Evolutionary conservation across 2,797 vertebrate species (phyloP).

Genomic region (Gadopsis marmoratus): DNA sequence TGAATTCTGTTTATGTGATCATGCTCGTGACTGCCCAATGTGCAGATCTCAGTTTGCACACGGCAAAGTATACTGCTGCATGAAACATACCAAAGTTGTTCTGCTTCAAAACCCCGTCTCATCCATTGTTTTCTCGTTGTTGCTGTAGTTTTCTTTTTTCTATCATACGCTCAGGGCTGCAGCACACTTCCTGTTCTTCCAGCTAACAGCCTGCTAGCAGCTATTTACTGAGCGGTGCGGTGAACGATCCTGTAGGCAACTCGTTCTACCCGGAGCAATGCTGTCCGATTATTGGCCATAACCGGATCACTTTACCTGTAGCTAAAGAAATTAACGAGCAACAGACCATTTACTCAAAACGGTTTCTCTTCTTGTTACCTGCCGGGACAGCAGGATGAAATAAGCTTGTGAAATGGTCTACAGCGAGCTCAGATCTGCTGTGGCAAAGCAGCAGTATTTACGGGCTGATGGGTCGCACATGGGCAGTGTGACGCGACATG

Average conservation of each 20-base stretch:
- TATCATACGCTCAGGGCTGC: not conserved
- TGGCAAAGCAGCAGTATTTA: conserved; percentile 28
- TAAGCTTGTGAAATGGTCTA: not conserved
- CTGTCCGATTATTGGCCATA: too few species aligned
- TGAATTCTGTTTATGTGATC: not conserved
- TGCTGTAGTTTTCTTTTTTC: too few species aligned
- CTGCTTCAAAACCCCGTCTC: not conserved
- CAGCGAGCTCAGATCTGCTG: not conserved
- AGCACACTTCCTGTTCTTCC: conserved; percentile 9
- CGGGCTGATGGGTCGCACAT: conserved; percentile 29
- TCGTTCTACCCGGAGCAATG: not conserved
- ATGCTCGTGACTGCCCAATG: not conserved
- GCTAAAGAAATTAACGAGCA: not conserved
- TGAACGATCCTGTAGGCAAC: not conserved
- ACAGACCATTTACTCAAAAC: not conserved
- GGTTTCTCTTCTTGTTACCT: not conserved
- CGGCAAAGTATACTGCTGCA: not conserved
- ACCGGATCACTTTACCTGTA: not conserved
- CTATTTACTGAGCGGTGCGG: not conserved
- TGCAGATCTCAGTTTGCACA: not conserved
- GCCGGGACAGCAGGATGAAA: not conserved
- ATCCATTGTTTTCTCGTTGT: not conserved
- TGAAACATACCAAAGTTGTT: conserved; percentile 1
- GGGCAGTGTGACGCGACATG: conserved; percentile 29
- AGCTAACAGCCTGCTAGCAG: conserved; percentile 1